phyloP scores from a whole-genome alignment of 2,888 invertebrate genomes.

The Hypena proboscidalis region DNA sequence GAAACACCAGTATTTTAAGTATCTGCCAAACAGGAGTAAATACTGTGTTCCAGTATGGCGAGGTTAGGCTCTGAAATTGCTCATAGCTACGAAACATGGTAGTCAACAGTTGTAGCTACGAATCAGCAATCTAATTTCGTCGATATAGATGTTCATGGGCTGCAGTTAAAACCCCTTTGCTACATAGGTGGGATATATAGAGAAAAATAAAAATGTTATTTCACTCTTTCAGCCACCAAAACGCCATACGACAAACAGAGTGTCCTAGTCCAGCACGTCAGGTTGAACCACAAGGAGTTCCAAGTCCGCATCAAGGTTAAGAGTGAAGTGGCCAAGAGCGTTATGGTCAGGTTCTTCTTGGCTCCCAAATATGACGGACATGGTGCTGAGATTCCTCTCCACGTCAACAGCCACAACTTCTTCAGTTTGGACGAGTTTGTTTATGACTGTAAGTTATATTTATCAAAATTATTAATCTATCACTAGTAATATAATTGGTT shows the following conservation, averaged over 20 bases:
- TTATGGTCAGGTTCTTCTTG: constrained; percentile 87
- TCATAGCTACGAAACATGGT: no score
- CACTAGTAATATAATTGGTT: no score
- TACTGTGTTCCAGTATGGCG: no score
- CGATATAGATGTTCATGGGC: no score
- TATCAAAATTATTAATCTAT: neutral
- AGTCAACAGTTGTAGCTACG: no score
- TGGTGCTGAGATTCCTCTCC: constrained; percentile 80
- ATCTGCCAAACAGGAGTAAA: no score
- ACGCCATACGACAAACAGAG: constrained; percentile 62
- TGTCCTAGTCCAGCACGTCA: constrained; percentile 87
- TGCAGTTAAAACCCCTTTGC: no score
- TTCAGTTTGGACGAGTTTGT: constrained; percentile 85
- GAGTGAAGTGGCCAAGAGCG: constrained; percentile 81
- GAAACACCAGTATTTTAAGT: no score
- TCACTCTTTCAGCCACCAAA: constrained; percentile 51
- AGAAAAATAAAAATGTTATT: no score
- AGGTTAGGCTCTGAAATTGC: no score
- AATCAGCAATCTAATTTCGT: no score
- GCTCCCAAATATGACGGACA: constrained; percentile 89
- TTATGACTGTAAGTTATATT: constrained; percentile 73
- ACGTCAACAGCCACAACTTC: constrained; percentile 84
- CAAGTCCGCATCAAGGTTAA: constrained; percentile 86
- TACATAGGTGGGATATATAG: constrained; percentile 4
- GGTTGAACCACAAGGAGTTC: constrained; percentile 90